Base-by-base conservation (phyloP, 2,113 vertebrate species). In the Mustela lutreola region DNA sequence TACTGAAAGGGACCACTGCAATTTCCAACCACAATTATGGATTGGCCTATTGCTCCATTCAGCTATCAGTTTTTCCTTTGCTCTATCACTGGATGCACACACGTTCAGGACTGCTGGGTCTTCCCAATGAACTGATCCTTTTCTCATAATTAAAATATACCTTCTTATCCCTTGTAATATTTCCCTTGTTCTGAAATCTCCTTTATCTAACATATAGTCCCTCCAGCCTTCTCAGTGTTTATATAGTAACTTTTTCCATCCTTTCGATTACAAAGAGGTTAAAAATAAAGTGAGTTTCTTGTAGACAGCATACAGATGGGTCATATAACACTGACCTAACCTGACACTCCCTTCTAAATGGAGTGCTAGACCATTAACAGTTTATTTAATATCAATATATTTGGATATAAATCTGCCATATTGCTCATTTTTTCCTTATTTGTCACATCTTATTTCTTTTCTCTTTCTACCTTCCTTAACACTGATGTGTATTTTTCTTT, bases 121-220 rank as follows among this genome's bases (percentile, higher is more conserved):
- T 96, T 96, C 80, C 65, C 94, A 76, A 95, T 53, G 18, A 89
- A 81, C 16, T 86, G 78, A 94, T 94, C 31, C 63, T 70, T 67
- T 92, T 81, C 48, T 86, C 56, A 76, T 60, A 63, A 95, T 53
- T 53, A 58, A 97, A 85, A 86, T 45, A 18, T 22, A 14, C 36
- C 81, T 86, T 11, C 2, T 56, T 81, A 67, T 1, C 18, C 39
- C 48, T 83, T 8, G 0, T 75, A 81, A 80, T 58, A 81, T 75
- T 84, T 89, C 60, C 45, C 79, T 85, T 93, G 65, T 86, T 94
- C 63, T 63, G 28, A 86, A 85, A 21, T 82, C 36, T 92, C 73
- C 24, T 79, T 78, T 92, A 63, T 73, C 71, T 97, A 85, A 76
- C 26, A 95, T 12, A 85, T 3, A 92, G 31, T 24, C 24, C 73